A percentile compares a stretch with the other conserved stretches of the same genome.
Conservation (phyloP, 2,888 invertebrate genomes). For the Eilema sororculum region DNA sequence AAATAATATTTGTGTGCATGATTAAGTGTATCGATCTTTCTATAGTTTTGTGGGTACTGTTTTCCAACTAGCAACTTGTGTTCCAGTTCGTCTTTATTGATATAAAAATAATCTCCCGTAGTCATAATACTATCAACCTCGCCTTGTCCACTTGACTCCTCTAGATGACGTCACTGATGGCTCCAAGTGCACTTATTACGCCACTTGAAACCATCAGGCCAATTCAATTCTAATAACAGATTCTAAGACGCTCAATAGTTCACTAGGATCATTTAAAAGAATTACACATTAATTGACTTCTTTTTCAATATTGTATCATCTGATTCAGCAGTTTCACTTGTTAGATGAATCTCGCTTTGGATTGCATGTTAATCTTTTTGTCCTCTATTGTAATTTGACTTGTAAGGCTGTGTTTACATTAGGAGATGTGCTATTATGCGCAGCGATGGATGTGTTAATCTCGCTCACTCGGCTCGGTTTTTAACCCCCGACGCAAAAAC, state of each 20-base stretch:
- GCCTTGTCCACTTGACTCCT: not conserved
- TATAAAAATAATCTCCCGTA: not conserved
- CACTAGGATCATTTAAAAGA: not conserved
- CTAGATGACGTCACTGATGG: not conserved
- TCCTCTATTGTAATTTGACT: not conserved
- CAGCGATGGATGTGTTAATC: no score
- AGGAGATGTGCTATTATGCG: no score
- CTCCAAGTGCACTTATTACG: constrained; percentile 1
- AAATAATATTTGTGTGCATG: no score
- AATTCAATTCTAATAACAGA: constrained; percentile 1
- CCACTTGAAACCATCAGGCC: not conserved
- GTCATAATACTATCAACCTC: not conserved
- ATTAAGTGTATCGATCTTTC: not conserved
- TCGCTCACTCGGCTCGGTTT: no score
- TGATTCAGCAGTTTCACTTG: not conserved
- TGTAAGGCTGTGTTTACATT: not conserved
- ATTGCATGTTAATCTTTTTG: not conserved
- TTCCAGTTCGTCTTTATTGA: not conserved
- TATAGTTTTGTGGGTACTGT: not conserved
- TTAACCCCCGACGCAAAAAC: no score
- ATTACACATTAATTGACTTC: not conserved
- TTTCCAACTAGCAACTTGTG: not conserved
- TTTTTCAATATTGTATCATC: not conserved
- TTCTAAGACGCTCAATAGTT: not conserved
- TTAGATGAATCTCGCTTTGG: not conserved